Evolutionary conservation across 2,888 invertebrate genomes (phyloP), one percentile per base, ranked within the genome.

Genomic region (Nymphalis c-album): DNA sequence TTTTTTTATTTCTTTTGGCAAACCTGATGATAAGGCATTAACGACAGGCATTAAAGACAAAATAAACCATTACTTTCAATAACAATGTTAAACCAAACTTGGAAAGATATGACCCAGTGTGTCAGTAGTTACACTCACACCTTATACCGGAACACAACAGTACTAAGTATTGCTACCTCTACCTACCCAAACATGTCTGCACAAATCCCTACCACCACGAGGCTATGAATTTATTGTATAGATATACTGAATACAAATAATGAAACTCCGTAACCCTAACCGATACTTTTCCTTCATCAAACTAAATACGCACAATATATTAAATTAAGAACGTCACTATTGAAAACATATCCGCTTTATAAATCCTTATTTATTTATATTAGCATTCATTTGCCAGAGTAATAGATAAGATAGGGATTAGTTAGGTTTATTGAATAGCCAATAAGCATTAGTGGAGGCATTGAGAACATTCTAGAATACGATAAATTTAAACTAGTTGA

Each of bases 311-410:
- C 59, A 13, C 40, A 51, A 64, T 20, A 64, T 18, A 22, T 26
- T 50, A 59, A 45, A 51, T 59, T 48, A 64, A 64, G 45, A 59
- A 47, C 26, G 26, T 60, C 60, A 60, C 47, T 26, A n/a, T 47
- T 45, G 26, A 48, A 48, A 60, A 48, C 48, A 59, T 17, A 57
- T 18, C 10, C 40, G 57, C 35, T 18, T 57, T 40, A 57, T 57
- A 57, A 57, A 57, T 57, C 57, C 57, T 40, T 57, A 35, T 57
- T 57, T 57, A 57, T 57, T 57, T 57, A 57, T 40, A 57, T 57
- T 40, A 40, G 57, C 35, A 40, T 57, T 40, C 57, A 57, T 40
- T 57, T 40, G 35, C 35, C 40, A 35, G 55, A n/a, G 57, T 13
- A n/a, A 18, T 18, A 18, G 57, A 57, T 40, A 35, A 57, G 35